Evolutionary conservation across 2,113 vertebrate genomes (phyloP), one percentile per base, ranked within the genome.

Genomic region (Elanus axillaris): DNA sequence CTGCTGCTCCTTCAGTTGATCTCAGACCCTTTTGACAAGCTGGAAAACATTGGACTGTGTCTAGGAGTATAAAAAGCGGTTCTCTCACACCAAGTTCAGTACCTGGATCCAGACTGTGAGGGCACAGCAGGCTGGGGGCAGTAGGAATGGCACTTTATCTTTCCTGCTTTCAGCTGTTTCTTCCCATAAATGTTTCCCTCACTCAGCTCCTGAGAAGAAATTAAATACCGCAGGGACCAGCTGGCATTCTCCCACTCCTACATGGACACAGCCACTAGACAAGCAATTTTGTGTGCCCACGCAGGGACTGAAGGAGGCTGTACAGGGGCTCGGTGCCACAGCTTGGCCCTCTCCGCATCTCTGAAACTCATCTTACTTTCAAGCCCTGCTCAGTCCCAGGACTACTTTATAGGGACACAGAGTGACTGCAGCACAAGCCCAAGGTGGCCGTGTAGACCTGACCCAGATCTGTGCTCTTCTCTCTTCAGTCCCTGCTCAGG

Each of bases 201-300:
- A 0, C 60, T 86, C 56, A 76, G 60, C 74, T 92, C 73, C 80
- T 42, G 26, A 64, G 72, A 68, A 88, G 69, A 95, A 82, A 80
- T 55, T 31, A 91, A 96, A 87, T 77, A 72, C 48, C 10, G 9
- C 43, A 50, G 74, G n/a, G 91, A 95, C 69, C 84, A 94, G 94
- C 93, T 96, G 89, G 90, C 63, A 90, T 93, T 94, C 85, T 96
- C 83, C 67, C 87, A 77, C 88, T 94, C 93, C 68, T 88, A 56
- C 79, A 42, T 0, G 80, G 88, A 74, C 90, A 93, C 68, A 93
- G 53, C 27, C 80, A 82, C 76, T 7, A 88, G 84, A 69, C n/a
- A 96, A 81, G 60, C 17, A 56, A 75, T 87, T 84, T 23, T 32
- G 22, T 16, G 13, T 18, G 42, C 88, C 83, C 62, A 94, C 23